Base-by-base conservation (phyloP, 2,797 vertebrate genomes). In the Phoebastria nigripes region DNA sequence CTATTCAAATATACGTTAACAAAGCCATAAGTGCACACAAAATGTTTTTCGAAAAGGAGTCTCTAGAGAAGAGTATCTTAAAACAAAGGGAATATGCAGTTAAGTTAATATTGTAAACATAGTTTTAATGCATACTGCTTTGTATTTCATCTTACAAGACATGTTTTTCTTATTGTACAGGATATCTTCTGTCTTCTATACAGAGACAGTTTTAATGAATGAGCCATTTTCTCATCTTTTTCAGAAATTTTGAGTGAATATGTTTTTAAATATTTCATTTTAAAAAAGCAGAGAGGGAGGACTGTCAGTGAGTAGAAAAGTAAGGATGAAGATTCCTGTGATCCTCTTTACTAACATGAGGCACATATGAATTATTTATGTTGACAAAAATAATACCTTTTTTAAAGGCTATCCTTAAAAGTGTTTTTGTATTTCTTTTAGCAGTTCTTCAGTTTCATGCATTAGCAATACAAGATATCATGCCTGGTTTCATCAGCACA, bases 401-500 rank as follows among this genome's bases (percentile, higher is more conserved):
- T 85, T 94, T 47, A 63, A 88, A 80, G 13, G 9, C 4, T 69
- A 41, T 80, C 49, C 42, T 74, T 79, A 79, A 31, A 84, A 59
- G 12, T 44, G 37, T 13, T 54, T 94, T 89, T 89, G 31, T 42
- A 41, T 81, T 96, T 97, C 22, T 72, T 94, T 37, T 66, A 90
- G 70, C 31, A 82, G 69, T 91, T 90, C 37, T 83, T 91, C 12
- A 6, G 17, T 89, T 96, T 93, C 72, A 94, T 54, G 22, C 9
- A 56, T 51, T 83, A 86, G 35, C 59, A 95, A 39, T 65, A 72
- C 46, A 94, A 95, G 17, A 71, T 46, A 87, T 65, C 14, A 74
- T 84, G n/a, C 24, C 70, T 92, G n/a, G 35, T 90, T 97, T 96
- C 58, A 94, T 83, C 69, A 97, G 41, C 41, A 94, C 12, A 67